Conservation (phyloP, 2,113 vertebrate species). For the Callospermophilus lateralis region DNA sequence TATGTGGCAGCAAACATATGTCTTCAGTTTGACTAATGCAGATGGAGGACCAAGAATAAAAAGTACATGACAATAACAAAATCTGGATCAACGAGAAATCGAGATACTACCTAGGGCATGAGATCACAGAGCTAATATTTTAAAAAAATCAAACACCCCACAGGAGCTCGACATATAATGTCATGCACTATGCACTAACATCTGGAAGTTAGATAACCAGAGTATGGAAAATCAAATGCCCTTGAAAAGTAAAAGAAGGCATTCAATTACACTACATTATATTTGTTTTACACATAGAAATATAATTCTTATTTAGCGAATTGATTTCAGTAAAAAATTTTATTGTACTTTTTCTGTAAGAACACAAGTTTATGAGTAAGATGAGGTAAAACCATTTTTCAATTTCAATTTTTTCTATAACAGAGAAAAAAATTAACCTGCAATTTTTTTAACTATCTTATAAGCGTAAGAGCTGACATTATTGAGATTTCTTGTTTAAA, state of each 20-base stretch:
- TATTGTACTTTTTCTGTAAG: not conserved
- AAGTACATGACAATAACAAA: slow-evolving; percentile 34
- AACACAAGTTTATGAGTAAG: slow-evolving; percentile 40
- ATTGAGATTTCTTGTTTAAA: slow-evolving; percentile 37
- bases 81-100: not conserved
- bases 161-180: not conserved
- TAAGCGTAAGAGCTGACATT: not conserved
- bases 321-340: not conserved
- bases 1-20: slow-evolving; percentile 32
- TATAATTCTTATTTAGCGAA: not conserved
- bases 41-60: slow-evolving; percentile 1
- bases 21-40: not conserved
- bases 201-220: not conserved
- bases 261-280: not conserved
- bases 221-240: not conserved
- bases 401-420: slow-evolving; percentile 40
- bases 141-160: not conserved
- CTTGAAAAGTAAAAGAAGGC: not conserved
- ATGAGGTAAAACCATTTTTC: not conserved
- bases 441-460: slow-evolving; percentile 45
- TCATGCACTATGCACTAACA: not conserved
- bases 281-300: not conserved
- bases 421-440: slow-evolving; percentile 10
- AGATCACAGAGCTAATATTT: not conserved
- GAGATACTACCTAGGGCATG: not conserved